A percentile compares a stretch with the other conserved stretches of the same genome.
Evolutionary conservation across 2,113 vertebrate genomes (phyloP).

Genomic region (Xiphorhynchus elegans): DNA sequence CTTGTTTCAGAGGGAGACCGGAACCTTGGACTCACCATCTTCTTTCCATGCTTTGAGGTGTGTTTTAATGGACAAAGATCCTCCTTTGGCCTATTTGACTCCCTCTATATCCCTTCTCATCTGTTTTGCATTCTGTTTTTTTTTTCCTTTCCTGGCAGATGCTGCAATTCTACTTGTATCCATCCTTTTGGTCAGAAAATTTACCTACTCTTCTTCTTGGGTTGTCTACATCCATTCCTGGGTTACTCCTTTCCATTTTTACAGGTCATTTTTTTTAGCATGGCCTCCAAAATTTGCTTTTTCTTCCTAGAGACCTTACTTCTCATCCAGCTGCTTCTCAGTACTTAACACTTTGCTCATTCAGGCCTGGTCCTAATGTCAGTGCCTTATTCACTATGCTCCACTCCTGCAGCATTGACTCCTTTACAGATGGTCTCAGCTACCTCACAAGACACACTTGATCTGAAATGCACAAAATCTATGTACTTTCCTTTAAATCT

Average conservation of each 20-base stretch:
- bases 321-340: not conserved
- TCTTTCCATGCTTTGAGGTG: not conserved
- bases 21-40: not conserved
- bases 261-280: not conserved
- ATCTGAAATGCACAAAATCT: not conserved
- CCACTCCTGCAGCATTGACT: not conserved
- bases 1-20: not conserved
- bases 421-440: not conserved
- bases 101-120: not conserved
- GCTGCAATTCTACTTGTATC: not conserved
- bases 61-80: not conserved
- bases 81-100: not conserved
- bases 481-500: not conserved
- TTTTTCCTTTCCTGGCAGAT: not conserved
- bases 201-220: not conserved
- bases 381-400: not conserved
- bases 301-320: not conserved
- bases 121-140: not conserved
- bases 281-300: not conserved
- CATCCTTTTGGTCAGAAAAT: not conserved
- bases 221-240: not conserved
- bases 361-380: not conserved
- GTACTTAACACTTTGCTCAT: rapidly evolving
- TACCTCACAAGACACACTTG: not conserved
- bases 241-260: not conserved